Evolutionary conservation across 1,140 invertebrate genomes (phyloP), one percentile per base, ranked within the genome.

Genomic region (Heliothis virescens): DNA sequence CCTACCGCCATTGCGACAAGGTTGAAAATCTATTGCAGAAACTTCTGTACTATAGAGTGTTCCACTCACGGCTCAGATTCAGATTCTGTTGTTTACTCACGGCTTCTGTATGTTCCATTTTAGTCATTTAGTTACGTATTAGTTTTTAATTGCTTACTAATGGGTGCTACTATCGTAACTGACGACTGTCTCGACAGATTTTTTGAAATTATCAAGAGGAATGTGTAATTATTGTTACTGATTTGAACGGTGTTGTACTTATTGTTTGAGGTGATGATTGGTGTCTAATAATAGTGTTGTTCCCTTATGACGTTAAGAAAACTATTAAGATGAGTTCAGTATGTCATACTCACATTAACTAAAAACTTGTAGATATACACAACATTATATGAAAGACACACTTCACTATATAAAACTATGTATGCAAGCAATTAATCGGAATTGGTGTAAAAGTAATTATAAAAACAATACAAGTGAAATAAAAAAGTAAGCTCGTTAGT

Each of bases 1-100:
- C n/a, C n/a, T n/a, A n/a, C n/a, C n/a, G n/a, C n/a, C n/a, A n/a
- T n/a, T n/a, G n/a, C n/a, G n/a, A n/a, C n/a, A n/a, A n/a, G n/a
- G n/a, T n/a, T n/a, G n/a, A n/a, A n/a, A n/a, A n/a, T n/a, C n/a
- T n/a, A n/a, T n/a, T n/a, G n/a, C n/a, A n/a, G n/a, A n/a, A n/a
- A n/a, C n/a, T n/a, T n/a, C n/a, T n/a, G n/a, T n/a, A 82, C 79
- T 85, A 85, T 85, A 80, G 71, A 79, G 74, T 69, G 86, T 85
- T 86, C 86, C 62, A 80, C 81, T 83, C 87, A 87, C 85, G 83
- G 85, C 50, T 77, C 34, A 18, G 29, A 78, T 55, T 77, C 34
- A 18, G 29, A 78, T 55, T 55, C 48, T 47, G 67, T 82, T 83
- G 79, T 81, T 84, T 83, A 87, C 82, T 26, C 41, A 65, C n/a